Conservation (phyloP, 1,140 invertebrate genomes). For the Bombus confusus region DNA sequence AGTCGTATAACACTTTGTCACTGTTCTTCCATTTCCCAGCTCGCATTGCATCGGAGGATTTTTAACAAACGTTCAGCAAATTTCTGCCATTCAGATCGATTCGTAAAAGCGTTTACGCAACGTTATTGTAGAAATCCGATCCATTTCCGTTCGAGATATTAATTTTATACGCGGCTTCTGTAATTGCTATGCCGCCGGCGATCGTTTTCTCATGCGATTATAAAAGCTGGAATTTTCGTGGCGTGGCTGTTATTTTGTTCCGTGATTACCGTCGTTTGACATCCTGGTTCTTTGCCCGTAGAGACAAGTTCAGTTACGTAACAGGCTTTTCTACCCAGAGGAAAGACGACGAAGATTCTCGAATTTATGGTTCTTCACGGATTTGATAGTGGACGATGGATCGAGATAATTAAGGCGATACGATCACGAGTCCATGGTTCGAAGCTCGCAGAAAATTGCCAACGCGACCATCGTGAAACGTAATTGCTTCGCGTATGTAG, state of each 20-base stretch:
- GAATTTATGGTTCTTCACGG: constrained; percentile 20
- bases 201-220: not conserved
- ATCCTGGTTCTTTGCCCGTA: constrained; percentile 8
- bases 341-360: not conserved
- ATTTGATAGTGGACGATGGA: not conserved
- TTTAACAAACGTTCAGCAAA: not conserved
- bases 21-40: not conserved
- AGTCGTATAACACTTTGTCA: not conserved
- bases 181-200: not conserved
- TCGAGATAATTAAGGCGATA: constrained; percentile 18
- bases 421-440: not conserved
- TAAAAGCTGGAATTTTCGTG: constrained; percentile 11
- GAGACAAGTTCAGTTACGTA: constrained; percentile 16
- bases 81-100: not conserved
- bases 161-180: not conserved
- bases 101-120: not conserved
- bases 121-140: not conserved
- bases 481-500: not conserved
- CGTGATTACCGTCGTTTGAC: constrained; percentile 14
- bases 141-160: not conserved
- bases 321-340: not conserved
- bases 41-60: not conserved
- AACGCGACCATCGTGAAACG: not conserved
- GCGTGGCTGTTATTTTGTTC: constrained; percentile 13
- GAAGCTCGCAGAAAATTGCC: not conserved